Percentiles rank a stretch among this genome's conserved stretches.
Conservation (phyloP, 2,797 vertebrate genomes). For the Dendrocincla fuliginosa region DNA sequence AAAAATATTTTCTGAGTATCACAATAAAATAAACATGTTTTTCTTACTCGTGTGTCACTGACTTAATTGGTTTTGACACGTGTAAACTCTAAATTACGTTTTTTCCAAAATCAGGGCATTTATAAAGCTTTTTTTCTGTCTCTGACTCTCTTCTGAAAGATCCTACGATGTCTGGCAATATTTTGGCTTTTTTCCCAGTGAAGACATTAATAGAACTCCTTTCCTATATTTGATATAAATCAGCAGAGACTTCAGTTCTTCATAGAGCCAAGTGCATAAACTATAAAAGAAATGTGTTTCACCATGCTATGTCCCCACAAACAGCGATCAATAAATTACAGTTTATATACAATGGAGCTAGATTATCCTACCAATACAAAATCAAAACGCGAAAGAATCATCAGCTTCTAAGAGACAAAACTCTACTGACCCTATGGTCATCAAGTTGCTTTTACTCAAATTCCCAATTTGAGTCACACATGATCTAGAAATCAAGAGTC, state of each 20-base stretch:
- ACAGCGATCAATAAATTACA: not conserved
- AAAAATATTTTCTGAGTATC: not conserved
- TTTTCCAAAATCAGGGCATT: not conserved
- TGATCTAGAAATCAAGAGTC: not conserved
- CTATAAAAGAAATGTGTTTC: not conserved
- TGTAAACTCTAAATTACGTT: not conserved
- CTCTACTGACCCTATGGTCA: not conserved
- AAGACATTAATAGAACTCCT: not conserved
- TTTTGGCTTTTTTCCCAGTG: not conserved
- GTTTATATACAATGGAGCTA: not conserved
- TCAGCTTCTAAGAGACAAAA: not conserved
- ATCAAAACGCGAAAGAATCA: not conserved
- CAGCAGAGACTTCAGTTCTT: not conserved
- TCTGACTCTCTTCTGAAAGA: not conserved
- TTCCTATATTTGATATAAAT: not conserved
- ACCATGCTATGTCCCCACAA: not conserved
- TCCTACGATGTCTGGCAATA: not conserved
- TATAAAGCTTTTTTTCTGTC: not conserved
- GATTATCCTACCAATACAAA: not conserved
- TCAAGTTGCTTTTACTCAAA: not conserved
- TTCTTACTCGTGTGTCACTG: not conserved
- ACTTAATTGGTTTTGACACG: not conserved
- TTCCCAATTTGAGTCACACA: not conserved
- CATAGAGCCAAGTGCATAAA: not conserved
- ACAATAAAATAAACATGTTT: not conserved